Evolutionary conservation across 2,113 vertebrate genomes (phyloP).

Genomic region (Tricholaema leucomelas): DNA sequence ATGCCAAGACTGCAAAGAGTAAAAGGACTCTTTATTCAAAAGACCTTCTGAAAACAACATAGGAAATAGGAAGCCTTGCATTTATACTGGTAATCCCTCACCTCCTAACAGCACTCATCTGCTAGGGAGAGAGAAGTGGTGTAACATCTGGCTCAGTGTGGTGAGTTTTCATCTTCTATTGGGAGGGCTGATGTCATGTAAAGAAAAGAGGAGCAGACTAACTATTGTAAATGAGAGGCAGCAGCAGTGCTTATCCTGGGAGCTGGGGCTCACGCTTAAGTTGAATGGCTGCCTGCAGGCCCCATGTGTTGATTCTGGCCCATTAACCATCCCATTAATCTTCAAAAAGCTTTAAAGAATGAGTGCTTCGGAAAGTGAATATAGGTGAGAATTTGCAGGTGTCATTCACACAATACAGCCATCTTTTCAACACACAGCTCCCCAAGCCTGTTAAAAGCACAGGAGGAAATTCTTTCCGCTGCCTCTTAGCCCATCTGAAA

Average conservation of each 20-base stretch:
- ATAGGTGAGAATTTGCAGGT: slow-evolving; percentile 58
- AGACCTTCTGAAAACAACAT: not conserved
- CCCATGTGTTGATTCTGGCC: slow-evolving; percentile 52
- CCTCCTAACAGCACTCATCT: slow-evolving; percentile 38
- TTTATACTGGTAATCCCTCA: slow-evolving; percentile 33
- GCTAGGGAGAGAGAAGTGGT: not conserved
- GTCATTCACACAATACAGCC: slow-evolving; percentile 31
- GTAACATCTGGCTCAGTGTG: slow-evolving; percentile 52
- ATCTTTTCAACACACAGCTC: slow-evolving; percentile 32
- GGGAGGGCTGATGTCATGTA: slow-evolving; percentile 48
- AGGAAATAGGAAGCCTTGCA: slow-evolving; percentile 45
- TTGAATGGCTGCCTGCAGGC: slow-evolving; percentile 19
- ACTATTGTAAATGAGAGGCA: slow-evolving; percentile 26
- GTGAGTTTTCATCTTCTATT: slow-evolving; percentile 45
- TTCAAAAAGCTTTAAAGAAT: slow-evolving; percentile 37
- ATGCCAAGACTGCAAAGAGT: not conserved
- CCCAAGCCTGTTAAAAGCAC: not conserved
- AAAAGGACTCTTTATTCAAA: slow-evolving; percentile 18
- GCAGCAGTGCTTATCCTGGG: slow-evolving; percentile 32
- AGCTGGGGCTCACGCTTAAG: not conserved
- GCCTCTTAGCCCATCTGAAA: not conserved
- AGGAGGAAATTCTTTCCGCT: slow-evolving; percentile 31
- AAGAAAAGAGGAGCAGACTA: slow-evolving; percentile 18
- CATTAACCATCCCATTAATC: slow-evolving; percentile 53
- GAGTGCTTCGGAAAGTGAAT: not conserved